Conservation (phyloP, 2,797 vertebrate species). For the Oreonectes daqikongensis region DNA sequence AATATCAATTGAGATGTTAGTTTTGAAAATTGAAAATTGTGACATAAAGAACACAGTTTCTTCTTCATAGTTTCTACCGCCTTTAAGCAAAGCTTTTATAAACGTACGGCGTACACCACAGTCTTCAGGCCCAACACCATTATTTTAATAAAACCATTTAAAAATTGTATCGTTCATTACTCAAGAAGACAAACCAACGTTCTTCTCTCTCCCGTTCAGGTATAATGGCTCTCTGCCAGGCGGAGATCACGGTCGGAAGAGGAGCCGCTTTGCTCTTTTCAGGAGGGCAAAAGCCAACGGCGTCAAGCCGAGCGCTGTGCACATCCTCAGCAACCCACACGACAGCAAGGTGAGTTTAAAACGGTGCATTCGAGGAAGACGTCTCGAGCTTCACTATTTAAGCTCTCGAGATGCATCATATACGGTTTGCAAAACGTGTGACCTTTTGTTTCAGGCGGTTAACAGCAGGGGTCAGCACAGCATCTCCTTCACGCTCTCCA, state of each 20-base stretch:
- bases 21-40: no score
- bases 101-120: no score
- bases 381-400: not conserved
- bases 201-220: conserved; percentile 66
- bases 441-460: conserved; percentile 82
- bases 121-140: no score
- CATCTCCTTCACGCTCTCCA: conserved; percentile 93
- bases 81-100: no score
- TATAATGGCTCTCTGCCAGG: conserved; percentile 97
- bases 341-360: conserved; percentile 86
- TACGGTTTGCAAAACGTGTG: not conserved
- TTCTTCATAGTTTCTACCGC: no score
- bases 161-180: no score
- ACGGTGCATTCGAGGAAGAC: not conserved
- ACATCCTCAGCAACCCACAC: conserved; percentile 93
- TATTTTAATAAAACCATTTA: no score
- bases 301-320: conserved; percentile 93
- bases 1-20: not conserved
- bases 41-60: no score
- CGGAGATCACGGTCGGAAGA: conserved; percentile 92
- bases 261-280: conserved; percentile 95
- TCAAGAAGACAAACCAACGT: no score
- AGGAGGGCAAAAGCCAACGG: conserved; percentile 90
- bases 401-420: not conserved
- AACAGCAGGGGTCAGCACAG: conserved; percentile 97